These are phyloP conservation scores for Lordiphosa fenestrarum DNA, from an alignment of 2,888 invertebrate genomes.

Conservation along the genomic window DNA sequence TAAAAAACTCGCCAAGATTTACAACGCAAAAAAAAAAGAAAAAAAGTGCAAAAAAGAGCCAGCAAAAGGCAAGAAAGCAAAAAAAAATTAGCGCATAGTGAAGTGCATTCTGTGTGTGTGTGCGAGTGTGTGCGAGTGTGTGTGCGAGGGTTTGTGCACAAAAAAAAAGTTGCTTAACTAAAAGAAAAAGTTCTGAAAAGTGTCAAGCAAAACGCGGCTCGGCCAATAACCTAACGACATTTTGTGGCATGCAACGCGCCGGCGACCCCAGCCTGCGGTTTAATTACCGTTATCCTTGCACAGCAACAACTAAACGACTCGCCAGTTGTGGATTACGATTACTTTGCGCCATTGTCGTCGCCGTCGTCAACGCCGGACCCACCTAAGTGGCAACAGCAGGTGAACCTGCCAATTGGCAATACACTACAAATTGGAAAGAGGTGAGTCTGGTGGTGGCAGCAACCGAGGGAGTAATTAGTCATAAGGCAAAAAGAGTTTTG, in stretches of 20 bases:
- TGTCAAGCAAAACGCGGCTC: conserved; percentile 56
- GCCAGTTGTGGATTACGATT: conserved; percentile 40
- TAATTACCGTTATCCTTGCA: conserved; percentile 70
- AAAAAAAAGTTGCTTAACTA: conserved; percentile 64
- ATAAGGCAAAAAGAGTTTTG: too few relatives aligned
- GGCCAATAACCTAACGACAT: conserved; percentile 63
- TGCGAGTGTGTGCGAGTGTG: conserved; percentile 13
- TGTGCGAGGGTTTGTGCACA: conserved; percentile 10
- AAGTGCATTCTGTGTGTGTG: conserved; percentile 41
- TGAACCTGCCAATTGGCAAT: too few relatives aligned
- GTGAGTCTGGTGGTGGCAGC: too few relatives aligned
- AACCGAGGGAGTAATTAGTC: too few relatives aligned
- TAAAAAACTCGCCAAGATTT: conserved; percentile 32
- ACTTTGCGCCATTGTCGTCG: conserved; percentile 21
- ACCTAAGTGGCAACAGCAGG: too few relatives aligned
- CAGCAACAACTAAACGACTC: conserved; percentile 37
- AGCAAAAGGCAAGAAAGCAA: conserved; percentile 12
- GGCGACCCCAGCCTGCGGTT: conserved; percentile 66
- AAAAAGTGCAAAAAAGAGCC: conserved; percentile 31
- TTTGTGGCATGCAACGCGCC: conserved; percentile 48
- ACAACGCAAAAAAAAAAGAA: conserved; percentile 4
- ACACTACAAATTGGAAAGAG: too few relatives aligned
- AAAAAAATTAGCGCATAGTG: conserved; percentile 73
- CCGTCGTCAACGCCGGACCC: conserved; percentile 12
- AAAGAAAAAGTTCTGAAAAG: conserved; percentile 70